Conservation (phyloP, 2,888 invertebrate genomes). For the Tipula helvola region DNA sequence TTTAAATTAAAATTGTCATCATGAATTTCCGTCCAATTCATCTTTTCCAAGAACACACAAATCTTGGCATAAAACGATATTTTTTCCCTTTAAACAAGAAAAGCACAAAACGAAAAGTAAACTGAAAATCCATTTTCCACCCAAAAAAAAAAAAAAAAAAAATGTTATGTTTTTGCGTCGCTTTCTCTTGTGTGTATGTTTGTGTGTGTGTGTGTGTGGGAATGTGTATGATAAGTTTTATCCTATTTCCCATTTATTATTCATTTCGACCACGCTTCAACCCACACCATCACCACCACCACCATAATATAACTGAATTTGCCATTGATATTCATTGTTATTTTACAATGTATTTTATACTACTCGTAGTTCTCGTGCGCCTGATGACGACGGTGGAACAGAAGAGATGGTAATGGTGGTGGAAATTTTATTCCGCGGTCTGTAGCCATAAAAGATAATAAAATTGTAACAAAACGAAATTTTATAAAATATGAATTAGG, state of each 20-base stretch:
- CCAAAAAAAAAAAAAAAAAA: background rate
- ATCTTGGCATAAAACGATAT: background rate
- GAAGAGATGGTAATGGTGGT: background rate
- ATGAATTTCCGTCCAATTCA: background rate
- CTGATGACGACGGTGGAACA: background rate
- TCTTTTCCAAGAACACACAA: background rate
- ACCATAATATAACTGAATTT: background rate
- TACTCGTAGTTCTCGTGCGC: background rate
- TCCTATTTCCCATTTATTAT: background rate
- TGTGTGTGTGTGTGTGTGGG: background rate
- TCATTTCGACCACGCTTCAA: background rate
- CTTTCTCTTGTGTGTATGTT: background rate
- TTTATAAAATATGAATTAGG: background rate
- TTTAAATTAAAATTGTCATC: background rate
- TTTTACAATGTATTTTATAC: background rate
- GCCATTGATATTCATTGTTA: background rate
- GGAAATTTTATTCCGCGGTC: background rate
- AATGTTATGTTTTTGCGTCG: background rate
- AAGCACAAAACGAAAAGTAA: background rate
- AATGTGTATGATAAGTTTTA: background rate
- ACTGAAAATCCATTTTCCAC: background rate
- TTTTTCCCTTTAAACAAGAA: background rate
- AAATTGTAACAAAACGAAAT: background rate
- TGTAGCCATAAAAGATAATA: background rate
- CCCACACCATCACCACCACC: background rate